Evolutionary conservation across 2,113 vertebrate species (phyloP).

Genomic region (Heterochromis multidens): DNA sequence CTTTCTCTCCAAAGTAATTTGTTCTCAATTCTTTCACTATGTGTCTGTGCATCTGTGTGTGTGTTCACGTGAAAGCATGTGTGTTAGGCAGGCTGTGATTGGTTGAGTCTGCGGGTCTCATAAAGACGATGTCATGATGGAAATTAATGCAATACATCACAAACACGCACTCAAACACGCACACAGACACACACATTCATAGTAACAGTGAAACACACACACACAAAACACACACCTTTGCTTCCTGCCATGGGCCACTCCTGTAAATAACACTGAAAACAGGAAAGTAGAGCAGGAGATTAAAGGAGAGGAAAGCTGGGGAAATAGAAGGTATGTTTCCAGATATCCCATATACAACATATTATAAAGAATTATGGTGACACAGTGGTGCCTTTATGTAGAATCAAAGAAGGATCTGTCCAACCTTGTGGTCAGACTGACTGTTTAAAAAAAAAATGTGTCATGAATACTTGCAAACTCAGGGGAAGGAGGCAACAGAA

Average conservation of each 20-base stretch:
- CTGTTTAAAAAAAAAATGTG: neutral
- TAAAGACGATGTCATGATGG: slow-evolving; percentile 77
- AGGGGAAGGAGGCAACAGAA: neutral
- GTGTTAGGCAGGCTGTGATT: slow-evolving; percentile 52
- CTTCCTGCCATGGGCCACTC: slow-evolving; percentile 19
- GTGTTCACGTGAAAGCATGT: neutral
- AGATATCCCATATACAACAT: neutral
- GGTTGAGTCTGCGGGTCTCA: slow-evolving; percentile 63
- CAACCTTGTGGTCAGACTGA: neutral
- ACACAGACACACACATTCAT: slow-evolving; percentile 14
- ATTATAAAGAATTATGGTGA: slow-evolving; percentile 25
- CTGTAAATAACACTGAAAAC: slow-evolving; percentile 59
- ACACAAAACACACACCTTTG: slow-evolving; percentile 12
- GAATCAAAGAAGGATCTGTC: slow-evolving; percentile 12
- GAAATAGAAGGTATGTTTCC: slow-evolving; percentile 13
- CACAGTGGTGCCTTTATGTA: slow-evolving; percentile 10
- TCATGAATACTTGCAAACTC: slow-evolving; percentile 16
- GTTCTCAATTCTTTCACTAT: slow-evolving; percentile 50
- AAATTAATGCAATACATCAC: slow-evolving; percentile 83
- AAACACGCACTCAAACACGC: slow-evolving; percentile 39
- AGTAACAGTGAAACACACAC: neutral
- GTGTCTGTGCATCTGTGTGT: slow-evolving; percentile 6
- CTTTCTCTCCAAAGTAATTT: slow-evolving; percentile 68
- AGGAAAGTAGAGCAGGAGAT: slow-evolving; percentile 9
- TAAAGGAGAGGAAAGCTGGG: neutral